Evolutionary conservation across 2,113 vertebrate genomes (phyloP), one percentile per base, ranked within the genome.

Genomic region (Anolis sagrei): DNA sequence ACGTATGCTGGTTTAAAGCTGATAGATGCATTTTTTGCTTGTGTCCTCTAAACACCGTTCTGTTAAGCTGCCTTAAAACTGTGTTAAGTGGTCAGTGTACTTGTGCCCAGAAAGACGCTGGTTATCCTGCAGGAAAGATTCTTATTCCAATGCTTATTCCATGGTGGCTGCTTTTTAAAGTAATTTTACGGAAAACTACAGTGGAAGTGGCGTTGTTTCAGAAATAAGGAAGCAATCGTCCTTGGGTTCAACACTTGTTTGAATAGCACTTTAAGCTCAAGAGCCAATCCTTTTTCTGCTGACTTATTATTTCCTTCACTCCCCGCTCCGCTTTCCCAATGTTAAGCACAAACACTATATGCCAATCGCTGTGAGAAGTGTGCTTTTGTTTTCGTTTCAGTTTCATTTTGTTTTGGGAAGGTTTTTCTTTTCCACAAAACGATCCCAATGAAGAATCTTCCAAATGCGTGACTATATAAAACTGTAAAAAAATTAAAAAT

Each of bases 391-490:
- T 64, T 51, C 27, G 39, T 10, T 4, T 80, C 36, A 54, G 13
- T 91, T 88, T 32, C 75, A 21, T 73, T 88, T 77, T 54, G 44
- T 76, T 51, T 68, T 27, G 64, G 64, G 64, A 29, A 27, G 64
- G 5, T 69, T 49, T 58, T 74, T 36, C 2, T n/a, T 7, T 11
- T 3, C 6, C 7, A 66, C 79, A 68, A 93, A 93, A 89, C 90
- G 93, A 93, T 95, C 89, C 92, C 89, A 89, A 93, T 88, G 94
- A 96, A 94, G 87, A 94, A 81, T 94, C 93, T 90, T 93, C 93
- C 90, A 94, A 95, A 95, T 95, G 89, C 73, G 7, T 85, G 92
- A 95, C 94, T 95, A 95, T 90, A 93, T 29, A 68, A 94, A 95
- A 34, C 32, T 83, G 51, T 82, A 39, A 61, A 83, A 74, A 83